phyloP scores from a whole-genome alignment of 2,888 invertebrate species.

The Alentia gelatinosa region DNA sequence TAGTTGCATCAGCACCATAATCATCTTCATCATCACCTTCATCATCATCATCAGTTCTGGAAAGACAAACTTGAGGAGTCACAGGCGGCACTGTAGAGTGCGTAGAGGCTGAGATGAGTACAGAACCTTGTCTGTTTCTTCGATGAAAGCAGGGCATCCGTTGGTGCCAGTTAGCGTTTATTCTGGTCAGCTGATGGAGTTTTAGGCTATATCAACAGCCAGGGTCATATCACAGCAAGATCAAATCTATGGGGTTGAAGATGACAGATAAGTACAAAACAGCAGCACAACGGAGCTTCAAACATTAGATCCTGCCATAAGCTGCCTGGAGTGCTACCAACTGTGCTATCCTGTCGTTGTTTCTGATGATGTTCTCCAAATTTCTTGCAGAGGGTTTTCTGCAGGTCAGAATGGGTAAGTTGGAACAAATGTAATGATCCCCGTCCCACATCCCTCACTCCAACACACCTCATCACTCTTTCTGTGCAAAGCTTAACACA shows the following conservation, averaged over 20 bases:
- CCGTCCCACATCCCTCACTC: no score
- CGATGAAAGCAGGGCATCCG: not conserved
- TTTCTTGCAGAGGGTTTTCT: not conserved
- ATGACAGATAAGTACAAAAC: no score
- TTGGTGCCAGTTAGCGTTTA: not conserved
- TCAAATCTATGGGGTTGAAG: no score
- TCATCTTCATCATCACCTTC: not conserved
- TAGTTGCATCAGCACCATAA: not conserved
- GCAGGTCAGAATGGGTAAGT: not conserved
- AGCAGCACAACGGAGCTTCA: no score
- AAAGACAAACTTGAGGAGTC: conserved; percentile 5
- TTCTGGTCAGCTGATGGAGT: not conserved
- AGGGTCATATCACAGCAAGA: no score
- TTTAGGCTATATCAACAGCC: no score
- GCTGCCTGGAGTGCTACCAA: no score
- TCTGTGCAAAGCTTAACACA: not conserved
- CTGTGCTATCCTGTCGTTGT: no score
- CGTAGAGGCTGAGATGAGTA: not conserved
- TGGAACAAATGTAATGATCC: no score
- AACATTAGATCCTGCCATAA: not conserved
- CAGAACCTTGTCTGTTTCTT: not conserved
- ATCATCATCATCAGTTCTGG: no score
- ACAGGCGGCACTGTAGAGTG: not conserved
- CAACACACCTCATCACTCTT: not conserved
- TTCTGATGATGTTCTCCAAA: no score